Conservation (phyloP, 2,113 vertebrate genomes). For the Urocitellus parryii region DNA sequence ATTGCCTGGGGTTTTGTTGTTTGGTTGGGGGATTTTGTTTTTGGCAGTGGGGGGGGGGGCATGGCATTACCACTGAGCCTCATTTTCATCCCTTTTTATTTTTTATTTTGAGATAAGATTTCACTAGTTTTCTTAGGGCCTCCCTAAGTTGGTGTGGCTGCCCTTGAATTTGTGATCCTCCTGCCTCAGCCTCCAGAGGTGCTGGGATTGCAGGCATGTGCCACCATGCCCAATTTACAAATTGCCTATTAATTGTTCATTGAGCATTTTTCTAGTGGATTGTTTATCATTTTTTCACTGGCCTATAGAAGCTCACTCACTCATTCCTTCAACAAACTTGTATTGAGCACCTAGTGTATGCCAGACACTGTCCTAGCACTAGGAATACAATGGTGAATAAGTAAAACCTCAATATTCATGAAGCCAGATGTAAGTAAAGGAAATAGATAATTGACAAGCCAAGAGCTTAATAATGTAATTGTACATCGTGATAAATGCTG, state of each 20-base stretch:
- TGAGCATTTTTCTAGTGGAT: not conserved
- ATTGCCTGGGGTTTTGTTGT: not conserved
- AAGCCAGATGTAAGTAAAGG: not conserved
- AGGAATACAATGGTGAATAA: not conserved
- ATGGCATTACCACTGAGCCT: not conserved
- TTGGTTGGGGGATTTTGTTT: not conserved
- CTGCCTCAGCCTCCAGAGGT: not conserved
- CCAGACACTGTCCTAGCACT: not conserved
- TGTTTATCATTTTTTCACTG: not conserved
- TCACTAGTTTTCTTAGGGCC: not conserved
- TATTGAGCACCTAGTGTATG: conserved; percentile 36
- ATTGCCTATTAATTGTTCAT: conserved; percentile 3
- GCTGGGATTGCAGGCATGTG: not conserved
- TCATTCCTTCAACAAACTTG: not conserved
- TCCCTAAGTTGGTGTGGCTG: not conserved
- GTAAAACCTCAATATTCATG: not conserved
- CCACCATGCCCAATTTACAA: not conserved
- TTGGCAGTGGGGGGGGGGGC: not conserved
- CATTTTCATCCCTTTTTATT: not conserved
- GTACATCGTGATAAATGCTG: not conserved
- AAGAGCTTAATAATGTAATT: conserved; percentile 10
- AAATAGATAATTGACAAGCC: conserved; percentile 28
- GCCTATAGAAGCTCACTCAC: not conserved
- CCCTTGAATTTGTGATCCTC: not conserved
- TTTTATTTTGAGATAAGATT: not conserved